Evolutionary conservation across 2,113 vertebrate genomes (phyloP).

Genomic region (Plecotus auritus): DNA sequence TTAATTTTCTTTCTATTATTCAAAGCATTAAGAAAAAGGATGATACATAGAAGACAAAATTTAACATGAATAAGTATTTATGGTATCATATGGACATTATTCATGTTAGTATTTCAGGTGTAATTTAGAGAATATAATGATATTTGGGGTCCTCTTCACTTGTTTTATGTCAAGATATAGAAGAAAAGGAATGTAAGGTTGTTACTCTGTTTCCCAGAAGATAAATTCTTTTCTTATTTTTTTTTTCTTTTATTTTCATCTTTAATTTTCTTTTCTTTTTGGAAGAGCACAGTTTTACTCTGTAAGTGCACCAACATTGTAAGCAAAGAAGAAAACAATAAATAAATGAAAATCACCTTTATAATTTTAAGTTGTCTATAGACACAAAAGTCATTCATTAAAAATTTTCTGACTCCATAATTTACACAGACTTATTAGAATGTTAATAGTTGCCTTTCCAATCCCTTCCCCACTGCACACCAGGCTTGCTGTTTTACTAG

Average conservation of each 20-base stretch:
- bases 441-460: neutral
- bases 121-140: neutral
- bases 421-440: neutral
- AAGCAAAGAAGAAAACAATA: neutral
- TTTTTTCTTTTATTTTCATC: too few relatives aligned
- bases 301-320: neutral
- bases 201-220: neutral
- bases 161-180: neutral
- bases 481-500: neutral
- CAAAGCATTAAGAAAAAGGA: neutral
- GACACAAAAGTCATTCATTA: neutral
- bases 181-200: neutral
- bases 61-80: neutral
- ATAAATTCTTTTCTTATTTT: neutral
- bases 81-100: neutral
- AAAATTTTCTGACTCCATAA: neutral
- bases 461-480: neutral
- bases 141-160: neutral
- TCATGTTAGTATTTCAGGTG: neutral
- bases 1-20: neutral
- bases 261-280: neutral
- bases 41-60: neutral
- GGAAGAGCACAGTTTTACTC: neutral
- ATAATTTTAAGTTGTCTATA: neutral
- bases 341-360: neutral